Evolutionary conservation across 2,888 invertebrate genomes (phyloP), one percentile per base, ranked within the genome.

Genomic region (Graphium colonna): DNA sequence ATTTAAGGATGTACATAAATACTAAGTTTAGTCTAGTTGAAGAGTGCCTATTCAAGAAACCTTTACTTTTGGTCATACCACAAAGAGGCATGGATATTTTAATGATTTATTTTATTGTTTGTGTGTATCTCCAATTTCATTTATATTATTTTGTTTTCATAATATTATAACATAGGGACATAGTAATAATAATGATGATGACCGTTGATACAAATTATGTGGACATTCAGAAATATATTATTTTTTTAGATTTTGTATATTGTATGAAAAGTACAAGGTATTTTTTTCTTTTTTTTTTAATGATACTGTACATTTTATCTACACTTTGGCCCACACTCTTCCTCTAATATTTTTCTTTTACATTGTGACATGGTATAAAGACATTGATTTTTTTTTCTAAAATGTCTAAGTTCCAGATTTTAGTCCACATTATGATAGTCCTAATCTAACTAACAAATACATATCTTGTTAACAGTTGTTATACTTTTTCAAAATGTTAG

Each of bases 1-100:
- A 31, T 39, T 43, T 58, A 58, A 58, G 55, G 26, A 41, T 58
- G 58, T 58, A 58, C 31, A 58, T 58, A 31, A 31, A 31, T 31
- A 55, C 47, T 51, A 55, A 55, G 33, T 51, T 40, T 58, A 58
- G 58, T 48, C 10, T 58, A 58, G 53, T 46, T 31, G 40, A 47
- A 55, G 47, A 58, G 58, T 58, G 58, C 58, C 55, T 58, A 48
- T 47, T 9, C 3, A 33, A 44, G 36, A 31, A 47, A 38, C 21
- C 10, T 52, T 13, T 15, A 33, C 31, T 52, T 16, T 40, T 48
- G 48, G 50, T 52, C 26, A 43, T 17, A 46, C 54, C 48, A 31
- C 44, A 44, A 13, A 41, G 52, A 52, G 45, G 52, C 52, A 45
- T 44, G 42, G 16, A 31, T 13, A 48, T 43, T 48, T 28, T 8